Percentiles rank a stretch among this genome's conserved stretches.
Evolutionary conservation across 2,113 vertebrate species (phyloP).

Genomic region (Eulemur macaco): DNA sequence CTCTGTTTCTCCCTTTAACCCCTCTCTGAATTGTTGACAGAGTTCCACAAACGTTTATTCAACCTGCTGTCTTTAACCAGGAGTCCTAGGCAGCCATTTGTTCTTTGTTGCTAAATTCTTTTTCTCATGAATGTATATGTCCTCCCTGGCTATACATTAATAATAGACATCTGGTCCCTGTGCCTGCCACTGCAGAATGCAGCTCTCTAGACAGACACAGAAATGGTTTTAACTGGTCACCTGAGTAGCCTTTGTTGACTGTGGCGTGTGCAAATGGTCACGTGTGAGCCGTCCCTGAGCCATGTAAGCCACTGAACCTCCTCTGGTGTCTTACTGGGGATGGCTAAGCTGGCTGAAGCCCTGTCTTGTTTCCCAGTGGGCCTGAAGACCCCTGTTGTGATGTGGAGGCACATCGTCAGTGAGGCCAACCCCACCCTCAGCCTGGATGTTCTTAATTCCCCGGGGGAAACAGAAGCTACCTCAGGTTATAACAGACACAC

Average conservation of each 20-base stretch:
- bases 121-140: not conserved
- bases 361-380: not conserved
- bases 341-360: fast-evolving
- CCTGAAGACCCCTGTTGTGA: not conserved
- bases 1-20: not conserved
- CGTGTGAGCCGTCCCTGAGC: fast-evolving
- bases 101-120: not conserved
- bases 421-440: not conserved
- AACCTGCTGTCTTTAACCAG: not conserved
- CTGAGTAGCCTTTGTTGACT: not conserved
- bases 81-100: no score
- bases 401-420: not conserved
- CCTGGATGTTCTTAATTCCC: not conserved
- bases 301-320: not conserved
- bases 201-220: not conserved
- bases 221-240: not conserved
- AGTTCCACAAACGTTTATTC: not conserved
- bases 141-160: no score
- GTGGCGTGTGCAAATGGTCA: not conserved
- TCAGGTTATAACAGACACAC: not conserved
- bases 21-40: not conserved
- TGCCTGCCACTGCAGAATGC: not conserved
- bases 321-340: not conserved
- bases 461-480: not conserved
- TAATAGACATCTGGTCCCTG: not conserved